A percentile compares a stretch with the other conserved stretches of the same genome.
These are phyloP conservation scores for Odontophorus gujanensis DNA, from an alignment of 2,113 vertebrate genomes.

Conservation along the genomic window DNA sequence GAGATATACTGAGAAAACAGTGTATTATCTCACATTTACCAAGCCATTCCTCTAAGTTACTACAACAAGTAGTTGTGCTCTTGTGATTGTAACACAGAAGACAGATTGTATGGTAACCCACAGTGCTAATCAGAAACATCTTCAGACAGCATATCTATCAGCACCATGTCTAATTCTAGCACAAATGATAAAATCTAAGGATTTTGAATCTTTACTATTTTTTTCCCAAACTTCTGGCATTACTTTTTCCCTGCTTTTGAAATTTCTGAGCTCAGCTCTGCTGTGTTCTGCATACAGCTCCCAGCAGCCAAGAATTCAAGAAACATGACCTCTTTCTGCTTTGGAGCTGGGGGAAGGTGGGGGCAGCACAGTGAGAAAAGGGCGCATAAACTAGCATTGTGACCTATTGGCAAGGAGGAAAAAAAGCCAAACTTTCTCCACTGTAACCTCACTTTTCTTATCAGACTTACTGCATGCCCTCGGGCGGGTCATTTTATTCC, in stretches of 20 bases:
- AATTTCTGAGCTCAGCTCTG: not conserved
- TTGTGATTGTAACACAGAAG: not conserved
- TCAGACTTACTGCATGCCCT: not conserved
- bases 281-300: not conserved
- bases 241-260: not conserved
- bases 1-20: not conserved
- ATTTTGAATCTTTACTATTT: not conserved
- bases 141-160: not conserved
- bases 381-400: not conserved
- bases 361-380: not conserved
- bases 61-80: not conserved
- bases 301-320: not conserved
- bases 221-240: not conserved
- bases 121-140: not conserved
- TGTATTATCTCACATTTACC: not conserved
- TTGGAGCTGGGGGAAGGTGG: not conserved
- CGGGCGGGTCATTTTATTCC: not conserved
- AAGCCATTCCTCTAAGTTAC: not conserved
- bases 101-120: not conserved
- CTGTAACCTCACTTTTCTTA: not conserved
- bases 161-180: not conserved
- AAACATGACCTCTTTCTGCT: not conserved
- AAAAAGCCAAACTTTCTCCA: not conserved
- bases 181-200: not conserved
- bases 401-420: not conserved